Conservation (phyloP, 2,113 vertebrate species). For the Ahaetulla prasina region DNA sequence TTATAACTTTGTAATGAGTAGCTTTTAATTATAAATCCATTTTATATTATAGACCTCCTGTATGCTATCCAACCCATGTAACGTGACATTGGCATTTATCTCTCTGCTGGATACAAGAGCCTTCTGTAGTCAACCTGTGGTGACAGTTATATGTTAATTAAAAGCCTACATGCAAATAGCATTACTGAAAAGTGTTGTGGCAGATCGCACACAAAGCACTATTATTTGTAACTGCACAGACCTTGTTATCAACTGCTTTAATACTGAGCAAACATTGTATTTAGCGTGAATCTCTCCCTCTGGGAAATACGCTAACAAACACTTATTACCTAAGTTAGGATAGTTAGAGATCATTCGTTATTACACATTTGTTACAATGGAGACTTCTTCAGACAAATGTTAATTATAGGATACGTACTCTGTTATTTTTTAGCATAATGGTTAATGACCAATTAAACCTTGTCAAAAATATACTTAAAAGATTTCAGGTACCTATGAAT, state of each 20-base stretch:
- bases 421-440: neutral
- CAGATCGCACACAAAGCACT: constrained; percentile 47
- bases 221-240: constrained; percentile 54
- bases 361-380: constrained; percentile 18
- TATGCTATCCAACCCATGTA: constrained; percentile 65
- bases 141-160: constrained; percentile 81
- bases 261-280: constrained; percentile 30
- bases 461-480: neutral
- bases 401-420: neutral
- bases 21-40: constrained; percentile 65
- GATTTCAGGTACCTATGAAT: constrained; percentile 29
- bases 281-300: constrained; percentile 42
- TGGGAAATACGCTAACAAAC: constrained; percentile 39
- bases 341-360: constrained; percentile 27
- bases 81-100: constrained; percentile 66
- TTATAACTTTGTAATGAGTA: constrained; percentile 39
- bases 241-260: constrained; percentile 57
- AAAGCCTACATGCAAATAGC: constrained; percentile 70
- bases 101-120: constrained; percentile 71
- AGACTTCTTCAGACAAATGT: constrained; percentile 9
- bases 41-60: constrained; percentile 61
- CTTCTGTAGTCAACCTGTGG: constrained; percentile 73
- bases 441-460: constrained; percentile 34
- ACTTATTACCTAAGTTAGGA: constrained; percentile 29
- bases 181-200: constrained; percentile 50